Evolutionary conservation across 2,888 invertebrate species (phyloP), one percentile per base, ranked within the genome.

Genomic region (Ypsolopha sequella): DNA sequence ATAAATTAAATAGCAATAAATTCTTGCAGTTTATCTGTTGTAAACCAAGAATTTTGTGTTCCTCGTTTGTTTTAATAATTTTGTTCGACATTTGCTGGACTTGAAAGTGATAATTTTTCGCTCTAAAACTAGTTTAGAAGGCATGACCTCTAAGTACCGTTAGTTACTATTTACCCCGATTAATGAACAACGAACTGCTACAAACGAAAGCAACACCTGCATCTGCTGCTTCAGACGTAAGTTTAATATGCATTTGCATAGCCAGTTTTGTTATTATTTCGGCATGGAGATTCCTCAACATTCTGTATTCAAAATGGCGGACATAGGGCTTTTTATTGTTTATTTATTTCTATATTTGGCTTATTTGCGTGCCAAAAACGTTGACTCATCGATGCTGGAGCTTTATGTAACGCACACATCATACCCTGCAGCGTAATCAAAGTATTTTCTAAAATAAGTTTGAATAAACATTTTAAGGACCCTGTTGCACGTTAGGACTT

Each of bases 281-380:
- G 59, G 59, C 57, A 59, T 58, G 58, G 53, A 47, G 52, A 56
- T 58, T 57, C 48, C 53, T 55, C 59, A 57, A 57, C 59, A 58
- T 51, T 54, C 39, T 46, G 55, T 58, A 60, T 65, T 41, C 80
- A 84, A 84, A 68, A 84, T 84, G 84, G 84, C 84, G 73, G 74
- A 70, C 61, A 34, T 48, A 14, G n/a, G 9, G 48, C n/a, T 13
- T 14, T 43, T 11, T 36, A 8, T 52, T 24, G 48, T 50, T 33
- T 48, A 51, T 51, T 51, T 45, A 39, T 44, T 33, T 51, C 38
- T 45, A 45, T n/a, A 38, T 45, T 45, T 34, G 45, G 44, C 45
- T n/a, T 39, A 33, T 38, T 39, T 10, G 13, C 33, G 7, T 48
- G 48, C 48, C 41, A 39, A 39, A n/a, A 14, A 33, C 7, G 6